A percentile compares a stretch with the other conserved stretches of the same genome.
These are phyloP conservation scores for Carduelis carduelis DNA, from an alignment of 2,797 vertebrate genomes.

Conservation along the genomic window DNA sequence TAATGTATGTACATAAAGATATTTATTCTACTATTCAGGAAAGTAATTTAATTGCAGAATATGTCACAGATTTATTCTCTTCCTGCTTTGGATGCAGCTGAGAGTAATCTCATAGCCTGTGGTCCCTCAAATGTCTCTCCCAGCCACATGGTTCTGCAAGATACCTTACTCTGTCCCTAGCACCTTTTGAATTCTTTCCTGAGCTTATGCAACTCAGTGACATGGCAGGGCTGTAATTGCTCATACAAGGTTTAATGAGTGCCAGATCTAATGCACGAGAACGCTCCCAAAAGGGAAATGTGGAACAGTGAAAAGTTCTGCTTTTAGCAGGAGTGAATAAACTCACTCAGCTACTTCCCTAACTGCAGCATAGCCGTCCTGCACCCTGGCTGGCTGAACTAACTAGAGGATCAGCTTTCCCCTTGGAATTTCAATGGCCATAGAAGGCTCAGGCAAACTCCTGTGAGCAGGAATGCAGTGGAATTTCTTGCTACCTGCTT, in stretches of 20 bases:
- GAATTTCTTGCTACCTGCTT: background rate
- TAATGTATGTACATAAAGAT: background rate
- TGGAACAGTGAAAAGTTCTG: background rate
- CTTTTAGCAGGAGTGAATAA: background rate
- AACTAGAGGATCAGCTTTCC: background rate
- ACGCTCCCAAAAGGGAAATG: background rate
- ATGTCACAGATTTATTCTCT: background rate
- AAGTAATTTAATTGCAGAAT: background rate
- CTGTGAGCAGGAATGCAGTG: background rate
- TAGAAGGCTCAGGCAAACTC: background rate
- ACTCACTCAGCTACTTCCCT: background rate
- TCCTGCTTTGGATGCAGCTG: background rate
- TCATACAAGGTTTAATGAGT: background rate
- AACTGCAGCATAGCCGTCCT: background rate
- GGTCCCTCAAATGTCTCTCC: background rate
- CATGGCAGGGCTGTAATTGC: background rate
- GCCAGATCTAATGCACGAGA: background rate
- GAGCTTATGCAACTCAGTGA: background rate
- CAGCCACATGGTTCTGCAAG: background rate
- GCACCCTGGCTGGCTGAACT: background rate
- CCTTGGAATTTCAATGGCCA: fast-evolving
- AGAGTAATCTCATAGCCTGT: background rate
- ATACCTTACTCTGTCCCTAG: background rate
- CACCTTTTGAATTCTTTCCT: background rate
- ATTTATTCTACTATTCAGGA: background rate